These are phyloP conservation scores for Drosophila parvula DNA, from an alignment of 1,140 invertebrate genomes.

Conservation along the genomic window DNA sequence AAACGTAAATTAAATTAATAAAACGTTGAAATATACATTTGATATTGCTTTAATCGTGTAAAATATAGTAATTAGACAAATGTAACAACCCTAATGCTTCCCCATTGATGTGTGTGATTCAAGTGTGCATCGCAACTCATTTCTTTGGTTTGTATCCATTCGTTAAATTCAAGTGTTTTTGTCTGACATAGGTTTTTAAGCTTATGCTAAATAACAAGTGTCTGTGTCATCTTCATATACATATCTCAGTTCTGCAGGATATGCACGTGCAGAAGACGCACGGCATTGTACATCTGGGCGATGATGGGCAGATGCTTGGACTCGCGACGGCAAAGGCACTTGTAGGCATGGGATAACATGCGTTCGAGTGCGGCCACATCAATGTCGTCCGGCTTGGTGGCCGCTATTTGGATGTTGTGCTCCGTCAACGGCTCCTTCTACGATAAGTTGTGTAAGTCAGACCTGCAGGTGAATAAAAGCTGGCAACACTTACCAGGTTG, in stretches of 20 bases:
- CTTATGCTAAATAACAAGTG: conserved; percentile 41
- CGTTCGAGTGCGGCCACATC: conserved; percentile 61
- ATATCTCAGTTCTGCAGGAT: conserved; percentile 60
- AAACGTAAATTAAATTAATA: background rate
- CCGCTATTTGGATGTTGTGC: conserved; percentile 59
- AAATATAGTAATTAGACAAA: background rate
- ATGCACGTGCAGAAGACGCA: conserved; percentile 67
- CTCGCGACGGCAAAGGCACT: conserved; percentile 60
- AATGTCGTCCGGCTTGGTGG: conserved; percentile 71
- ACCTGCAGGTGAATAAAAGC: conserved; percentile 50
- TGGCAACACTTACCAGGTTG: conserved; percentile 87
- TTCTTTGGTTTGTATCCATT: background rate
- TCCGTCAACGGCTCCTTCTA: conserved; percentile 60
- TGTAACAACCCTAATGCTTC: conserved; percentile 1
- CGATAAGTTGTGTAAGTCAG: conserved; percentile 5
- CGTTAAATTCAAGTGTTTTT: background rate
- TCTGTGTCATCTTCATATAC: conserved; percentile 11
- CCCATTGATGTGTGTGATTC: conserved; percentile 1
- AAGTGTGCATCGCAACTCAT: background rate
- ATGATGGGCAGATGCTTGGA: conserved; percentile 63
- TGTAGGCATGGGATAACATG: conserved; percentile 62
- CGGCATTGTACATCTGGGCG: conserved; percentile 82
- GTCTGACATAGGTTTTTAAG: background rate
- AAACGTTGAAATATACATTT: background rate
- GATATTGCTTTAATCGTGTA: background rate